phyloP scores from a whole-genome alignment of 2,888 invertebrate genomes.

The Acanthosepion esculentum region DNA sequence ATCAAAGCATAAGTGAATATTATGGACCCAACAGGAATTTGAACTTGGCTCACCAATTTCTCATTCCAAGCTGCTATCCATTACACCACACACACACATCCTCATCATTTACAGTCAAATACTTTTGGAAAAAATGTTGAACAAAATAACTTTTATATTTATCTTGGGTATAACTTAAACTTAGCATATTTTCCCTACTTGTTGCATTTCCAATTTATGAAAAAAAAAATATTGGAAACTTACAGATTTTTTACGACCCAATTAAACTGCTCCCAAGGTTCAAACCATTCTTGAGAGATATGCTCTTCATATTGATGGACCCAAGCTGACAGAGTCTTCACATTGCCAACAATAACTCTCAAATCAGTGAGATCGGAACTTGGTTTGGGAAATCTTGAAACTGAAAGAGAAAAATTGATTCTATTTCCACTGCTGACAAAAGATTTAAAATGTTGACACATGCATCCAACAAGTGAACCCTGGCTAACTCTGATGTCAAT shows the following conservation, averaged over 20 bases:
- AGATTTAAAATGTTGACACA: not conserved
- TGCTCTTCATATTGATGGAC: slow-evolving; percentile 81
- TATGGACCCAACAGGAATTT: too few species aligned
- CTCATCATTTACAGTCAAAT: too few species aligned
- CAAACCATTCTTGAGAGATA: slow-evolving; percentile 79
- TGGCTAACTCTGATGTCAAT: not conserved
- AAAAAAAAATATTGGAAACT: slow-evolving; percentile 55
- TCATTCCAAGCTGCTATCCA: too few species aligned
- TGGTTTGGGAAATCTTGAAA: slow-evolving; percentile 53
- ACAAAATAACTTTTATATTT: too few species aligned
- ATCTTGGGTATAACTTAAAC: too few species aligned
- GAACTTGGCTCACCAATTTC: too few species aligned
- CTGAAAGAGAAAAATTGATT: slow-evolving; percentile 47
- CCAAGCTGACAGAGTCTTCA: slow-evolving; percentile 79
- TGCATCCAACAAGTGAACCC: not conserved
- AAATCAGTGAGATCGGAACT: slow-evolving; percentile 77
- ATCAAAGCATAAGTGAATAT: too few species aligned
- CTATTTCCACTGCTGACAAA: not conserved
- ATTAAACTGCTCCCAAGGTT: slow-evolving; percentile 82
- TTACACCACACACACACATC: too few species aligned
- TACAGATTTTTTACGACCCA: slow-evolving; percentile 77
- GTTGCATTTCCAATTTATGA: not conserved
- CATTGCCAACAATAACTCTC: slow-evolving; percentile 80
- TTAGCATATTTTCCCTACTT: not conserved
- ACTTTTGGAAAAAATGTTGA: too few species aligned